A percentile compares a stretch with the other conserved stretches of the same genome.
phyloP scores from a whole-genome alignment of 2,888 invertebrate genomes.

The Plagiodera versicolora region DNA sequence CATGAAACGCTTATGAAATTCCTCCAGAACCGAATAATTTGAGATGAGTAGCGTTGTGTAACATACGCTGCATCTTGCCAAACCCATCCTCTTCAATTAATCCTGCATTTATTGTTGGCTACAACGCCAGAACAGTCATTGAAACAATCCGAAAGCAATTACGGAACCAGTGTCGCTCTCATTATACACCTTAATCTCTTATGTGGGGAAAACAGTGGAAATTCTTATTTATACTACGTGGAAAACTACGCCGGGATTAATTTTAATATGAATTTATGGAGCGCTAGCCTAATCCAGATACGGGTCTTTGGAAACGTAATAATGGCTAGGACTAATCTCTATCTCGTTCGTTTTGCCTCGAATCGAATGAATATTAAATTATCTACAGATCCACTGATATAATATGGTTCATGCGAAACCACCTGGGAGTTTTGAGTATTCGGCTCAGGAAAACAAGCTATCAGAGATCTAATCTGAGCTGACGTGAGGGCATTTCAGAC shows the following conservation, averaged over 20 bases:
- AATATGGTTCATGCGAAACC: constrained; percentile 30
- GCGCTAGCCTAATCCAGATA: constrained; percentile 43
- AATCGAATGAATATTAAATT: constrained; percentile 43
- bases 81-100: neutral
- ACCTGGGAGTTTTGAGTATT: constrained; percentile 30
- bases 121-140: constrained; percentile 26
- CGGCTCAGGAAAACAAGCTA: constrained; percentile 6
- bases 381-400: constrained; percentile 24
- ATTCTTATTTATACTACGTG: constrained; percentile 42
- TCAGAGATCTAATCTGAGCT: neutral
- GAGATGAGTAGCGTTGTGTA: neutral
- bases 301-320: constrained; percentile 16
- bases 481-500: too few species aligned
- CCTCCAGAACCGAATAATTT: constrained; percentile 2
- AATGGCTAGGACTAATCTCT: constrained; percentile 26
- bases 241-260: constrained; percentile 35
- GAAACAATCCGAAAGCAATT: constrained; percentile 38
- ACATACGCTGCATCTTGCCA: neutral
- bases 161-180: constrained; percentile 33
- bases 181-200: constrained; percentile 43
- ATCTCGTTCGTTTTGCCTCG: constrained; percentile 30
- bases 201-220: constrained; percentile 38
- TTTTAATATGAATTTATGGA: constrained; percentile 47
- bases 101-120: neutral
- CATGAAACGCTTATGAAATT: neutral